phyloP scores from a whole-genome alignment of 2,888 invertebrate genomes.

The Pristionchus exspectatus region DNA sequence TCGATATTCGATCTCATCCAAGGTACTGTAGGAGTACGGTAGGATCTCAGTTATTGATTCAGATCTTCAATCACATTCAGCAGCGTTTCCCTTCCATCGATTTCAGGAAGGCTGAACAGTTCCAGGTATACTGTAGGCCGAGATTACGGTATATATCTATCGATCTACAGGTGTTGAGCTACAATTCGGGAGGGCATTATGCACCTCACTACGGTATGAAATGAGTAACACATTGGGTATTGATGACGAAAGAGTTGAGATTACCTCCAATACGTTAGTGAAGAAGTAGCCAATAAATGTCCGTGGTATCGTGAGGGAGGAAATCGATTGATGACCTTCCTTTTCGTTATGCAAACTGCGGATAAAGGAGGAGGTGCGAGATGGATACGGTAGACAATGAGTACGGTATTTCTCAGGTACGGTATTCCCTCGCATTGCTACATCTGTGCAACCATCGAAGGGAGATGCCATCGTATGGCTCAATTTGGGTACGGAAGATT shows the following conservation, averaged over 20 bases:
- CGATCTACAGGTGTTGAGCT: constrained; percentile 63
- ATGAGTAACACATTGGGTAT: neutral
- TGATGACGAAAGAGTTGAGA: constrained; percentile 41
- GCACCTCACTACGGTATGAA: constrained; percentile 63
- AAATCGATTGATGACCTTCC: constrained; percentile 63
- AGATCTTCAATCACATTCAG: constrained; percentile 51
- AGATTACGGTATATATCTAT: neutral
- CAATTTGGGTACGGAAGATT: constrained; percentile 60
- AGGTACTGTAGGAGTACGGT: neutral
- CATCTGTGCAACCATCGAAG: constrained; percentile 61
- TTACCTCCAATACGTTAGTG: constrained; percentile 50
- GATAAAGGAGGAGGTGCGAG: constrained; percentile 60
- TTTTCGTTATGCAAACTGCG: constrained; percentile 59
- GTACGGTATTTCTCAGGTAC: constrained; percentile 60
- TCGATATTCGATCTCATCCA: neutral
- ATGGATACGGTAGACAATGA: neutral
- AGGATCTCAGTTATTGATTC: neutral
- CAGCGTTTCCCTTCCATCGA: constrained; percentile 53
- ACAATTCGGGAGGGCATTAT: constrained; percentile 69
- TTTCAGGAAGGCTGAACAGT: constrained; percentile 56
- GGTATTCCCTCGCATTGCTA: constrained; percentile 66
- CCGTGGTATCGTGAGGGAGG: constrained; percentile 55
- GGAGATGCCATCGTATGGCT: constrained; percentile 75
- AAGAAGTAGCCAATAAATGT: neutral
- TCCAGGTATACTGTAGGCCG: neutral